Evolutionary conservation across 1,140 invertebrate genomes (phyloP), one percentile per base, ranked within the genome.

Genomic region (Scylla paramamosain): DNA sequence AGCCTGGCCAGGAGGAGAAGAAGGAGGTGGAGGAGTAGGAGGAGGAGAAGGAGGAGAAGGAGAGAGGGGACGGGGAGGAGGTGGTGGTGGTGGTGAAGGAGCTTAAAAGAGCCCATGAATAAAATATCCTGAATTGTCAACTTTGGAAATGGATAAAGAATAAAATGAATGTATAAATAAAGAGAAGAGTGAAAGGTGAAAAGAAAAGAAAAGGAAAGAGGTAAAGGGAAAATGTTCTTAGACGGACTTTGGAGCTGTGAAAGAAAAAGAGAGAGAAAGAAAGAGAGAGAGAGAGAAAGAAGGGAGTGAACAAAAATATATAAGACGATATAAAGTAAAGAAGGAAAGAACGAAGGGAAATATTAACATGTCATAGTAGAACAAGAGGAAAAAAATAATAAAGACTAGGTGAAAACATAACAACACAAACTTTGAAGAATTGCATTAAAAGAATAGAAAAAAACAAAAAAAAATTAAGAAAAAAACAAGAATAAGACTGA

Each of bases 41-140:
- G 25, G 20, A 87, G 31, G 39, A 31, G 6, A 4, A 87, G 4
- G n/a, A 84, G 8, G 83, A 88, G 45, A 89, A 4, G 32, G 87
- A n/a, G 32, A 89, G 87, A 89, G 87, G 46, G 32, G 46, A 46
- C 1, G 52, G 20, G 20, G 52, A 4, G 20, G 52, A 4, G 20
- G 20, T 59, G 52, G 20, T 16, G 20, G 20, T 59, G 52, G 52
- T 59, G 52, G 52, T 20, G 52, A 59, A 59, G 52, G 20, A 77
- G 25, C 67, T 77, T n/a, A 77, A 90, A 94, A 94, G 93, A 94
- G 45, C 59, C 93, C 67, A 94, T 94, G 93, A 94, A 94, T 94
- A 94, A 94, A 90, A 94, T 94, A 77, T 87, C 93, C 32, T n/a
- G 59, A 94, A 94, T 46, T 94, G 93, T 94, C 93, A 94, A 94